Conservation (phyloP, 2,797 vertebrate species). For the Adelosebastes latens region DNA sequence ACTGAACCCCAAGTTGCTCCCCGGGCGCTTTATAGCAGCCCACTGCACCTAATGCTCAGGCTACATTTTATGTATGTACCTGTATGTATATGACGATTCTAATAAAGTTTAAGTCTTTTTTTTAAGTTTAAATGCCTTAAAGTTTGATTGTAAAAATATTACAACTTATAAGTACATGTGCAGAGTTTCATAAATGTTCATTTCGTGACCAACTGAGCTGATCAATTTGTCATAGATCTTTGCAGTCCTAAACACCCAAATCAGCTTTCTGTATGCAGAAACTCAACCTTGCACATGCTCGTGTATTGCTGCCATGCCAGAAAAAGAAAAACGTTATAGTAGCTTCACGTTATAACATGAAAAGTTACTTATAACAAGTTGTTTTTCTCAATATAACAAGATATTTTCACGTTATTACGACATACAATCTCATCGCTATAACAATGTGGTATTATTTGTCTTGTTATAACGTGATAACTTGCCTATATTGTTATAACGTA, state of each 20-base stretch:
- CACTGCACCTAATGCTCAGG: no score
- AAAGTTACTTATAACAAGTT: not conserved
- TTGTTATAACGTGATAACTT: not conserved
- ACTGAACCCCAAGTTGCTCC: no score
- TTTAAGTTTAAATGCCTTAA: not conserved
- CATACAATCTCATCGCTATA: not conserved
- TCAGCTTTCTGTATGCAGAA: not conserved
- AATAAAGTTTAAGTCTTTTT: no score
- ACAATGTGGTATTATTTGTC: not conserved
- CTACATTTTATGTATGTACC: no score
- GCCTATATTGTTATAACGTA: rapidly evolving
- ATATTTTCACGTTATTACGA: not conserved
- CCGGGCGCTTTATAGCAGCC: no score
- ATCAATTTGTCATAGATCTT: not conserved
- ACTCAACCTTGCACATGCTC: not conserved
- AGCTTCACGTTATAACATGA: not conserved
- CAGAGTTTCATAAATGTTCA: not conserved
- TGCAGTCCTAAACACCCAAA: not conserved
- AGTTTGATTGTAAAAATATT: not conserved
- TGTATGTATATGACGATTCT: no score
- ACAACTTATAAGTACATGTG: not conserved
- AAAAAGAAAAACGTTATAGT: not conserved
- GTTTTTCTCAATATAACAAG: not conserved
- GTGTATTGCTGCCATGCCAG: not conserved
- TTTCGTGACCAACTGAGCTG: not conserved